These are phyloP conservation scores for Acrobasis consociella DNA, from an alignment of 2,888 invertebrate genomes.

Conservation along the genomic window DNA sequence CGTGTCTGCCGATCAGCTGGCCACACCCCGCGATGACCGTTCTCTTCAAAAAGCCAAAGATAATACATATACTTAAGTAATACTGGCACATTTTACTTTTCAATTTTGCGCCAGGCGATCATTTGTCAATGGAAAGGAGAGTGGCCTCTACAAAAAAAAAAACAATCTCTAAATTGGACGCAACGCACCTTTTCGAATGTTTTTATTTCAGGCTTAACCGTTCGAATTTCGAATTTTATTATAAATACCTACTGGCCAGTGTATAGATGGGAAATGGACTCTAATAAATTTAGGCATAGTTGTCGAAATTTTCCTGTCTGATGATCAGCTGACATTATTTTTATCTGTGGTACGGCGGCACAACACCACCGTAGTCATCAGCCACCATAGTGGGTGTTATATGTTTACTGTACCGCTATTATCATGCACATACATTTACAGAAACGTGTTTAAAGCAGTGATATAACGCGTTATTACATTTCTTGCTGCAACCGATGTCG, in stretches of 20 bases:
- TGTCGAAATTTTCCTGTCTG: background rate
- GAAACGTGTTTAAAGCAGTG: constrained; percentile 1
- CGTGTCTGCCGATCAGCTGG: constrained; percentile 66
- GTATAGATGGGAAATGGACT: too few relatives aligned
- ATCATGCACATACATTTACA: constrained; percentile 7
- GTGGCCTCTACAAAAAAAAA: background rate
- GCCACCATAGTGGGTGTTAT: background rate
- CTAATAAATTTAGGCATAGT: too few relatives aligned
- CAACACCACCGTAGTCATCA: background rate
- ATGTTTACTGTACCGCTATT: constrained; percentile 1
- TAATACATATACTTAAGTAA: background rate
- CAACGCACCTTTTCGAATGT: too few relatives aligned
- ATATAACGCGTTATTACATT: constrained; percentile 20
- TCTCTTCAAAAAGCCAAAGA: constrained; percentile 21
- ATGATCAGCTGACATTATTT: background rate
- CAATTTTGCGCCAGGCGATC: constrained; percentile 7
- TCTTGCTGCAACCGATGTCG: constrained; percentile 22
- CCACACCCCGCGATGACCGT: constrained; percentile 55
- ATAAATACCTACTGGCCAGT: too few relatives aligned
- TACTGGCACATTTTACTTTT: background rate
- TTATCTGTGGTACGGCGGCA: constrained; percentile 5
- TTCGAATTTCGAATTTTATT: background rate
- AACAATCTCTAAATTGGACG: background rate
- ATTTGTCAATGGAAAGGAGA: background rate
- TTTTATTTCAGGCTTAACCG: too few relatives aligned